Evolutionary conservation across 53 echinoderm and acorn worm genomes (phyloP).

Genomic region (Echinarachnius parma): DNA sequence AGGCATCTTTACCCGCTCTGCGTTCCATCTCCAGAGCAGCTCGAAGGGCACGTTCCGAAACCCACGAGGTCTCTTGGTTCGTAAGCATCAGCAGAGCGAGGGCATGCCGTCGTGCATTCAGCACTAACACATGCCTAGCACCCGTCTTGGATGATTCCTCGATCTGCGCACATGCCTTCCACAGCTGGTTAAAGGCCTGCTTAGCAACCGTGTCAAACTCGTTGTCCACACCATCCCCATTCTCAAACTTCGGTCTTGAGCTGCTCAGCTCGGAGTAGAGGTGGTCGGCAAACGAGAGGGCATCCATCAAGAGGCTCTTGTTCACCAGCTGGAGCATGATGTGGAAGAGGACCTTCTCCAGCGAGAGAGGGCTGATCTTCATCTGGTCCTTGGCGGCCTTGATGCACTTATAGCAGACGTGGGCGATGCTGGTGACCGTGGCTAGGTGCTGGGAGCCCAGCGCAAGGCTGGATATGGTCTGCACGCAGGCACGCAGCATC

Average conservation of each 20-base stretch:
- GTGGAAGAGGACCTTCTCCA: conserved; percentile 94
- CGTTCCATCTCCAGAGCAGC: conserved; percentile 63
- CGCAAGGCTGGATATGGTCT: conserved; percentile 47
- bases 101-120: conserved; percentile 63
- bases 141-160: conserved; percentile 58
- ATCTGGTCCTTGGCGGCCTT: conserved; percentile 51
- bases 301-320: conserved; percentile 44
- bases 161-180: conserved; percentile 78
- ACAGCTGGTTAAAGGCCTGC: conserved; percentile 85
- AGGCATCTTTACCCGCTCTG: conserved; percentile 37
- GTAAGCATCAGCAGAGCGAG: conserved; percentile 72
- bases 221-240: conserved; percentile 54
- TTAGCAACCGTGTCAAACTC: conserved; percentile 86
- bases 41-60: conserved; percentile 64
- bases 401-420: conserved; percentile 63
- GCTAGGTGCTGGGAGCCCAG: conserved; percentile 27
- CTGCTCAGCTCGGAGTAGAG: conserved; percentile 55
- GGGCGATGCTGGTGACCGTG: conserved; percentile 49
- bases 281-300: conserved; percentile 48
- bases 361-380: conserved; percentile 55
- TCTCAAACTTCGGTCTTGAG: conserved; percentile 32
- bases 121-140: conserved; percentile 53
- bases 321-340: conserved; percentile 72
- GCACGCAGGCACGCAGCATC: conserved; percentile 76
- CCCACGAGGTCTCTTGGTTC: conserved; percentile 62